A percentile compares a stretch with the other conserved stretches of the same genome.
phyloP scores from a whole-genome alignment of 2,888 invertebrate genomes.

The Agrotis puta region DNA sequence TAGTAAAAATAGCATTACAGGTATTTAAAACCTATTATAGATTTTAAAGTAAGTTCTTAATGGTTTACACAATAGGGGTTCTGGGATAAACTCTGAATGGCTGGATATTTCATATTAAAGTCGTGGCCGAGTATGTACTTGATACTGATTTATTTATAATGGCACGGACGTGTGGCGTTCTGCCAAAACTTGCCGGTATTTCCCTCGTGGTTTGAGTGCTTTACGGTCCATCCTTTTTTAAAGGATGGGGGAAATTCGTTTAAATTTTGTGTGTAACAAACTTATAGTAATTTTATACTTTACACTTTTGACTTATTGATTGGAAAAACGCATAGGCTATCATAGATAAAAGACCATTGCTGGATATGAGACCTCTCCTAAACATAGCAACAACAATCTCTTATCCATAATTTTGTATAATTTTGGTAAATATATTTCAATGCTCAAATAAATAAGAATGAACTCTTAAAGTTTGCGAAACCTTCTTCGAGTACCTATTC shows the following conservation, averaged over 20 bases:
- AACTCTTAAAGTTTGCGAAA: not conserved
- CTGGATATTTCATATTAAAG: constrained; percentile 29
- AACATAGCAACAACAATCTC: not conserved
- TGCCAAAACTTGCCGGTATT: constrained; percentile 46
- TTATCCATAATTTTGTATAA: too few species aligned
- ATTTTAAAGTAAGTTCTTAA: not conserved
- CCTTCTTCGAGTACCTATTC: not conserved
- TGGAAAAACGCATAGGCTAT: not conserved
- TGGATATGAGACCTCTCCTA: not conserved
- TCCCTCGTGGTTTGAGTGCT: constrained; percentile 21
- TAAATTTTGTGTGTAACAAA: too few species aligned
- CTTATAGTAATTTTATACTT: not conserved
- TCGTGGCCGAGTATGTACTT: constrained; percentile 23
- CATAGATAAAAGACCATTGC: not conserved
- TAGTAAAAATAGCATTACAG: not conserved
- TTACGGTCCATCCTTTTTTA: constrained; percentile 21
- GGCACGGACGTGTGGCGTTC: constrained; percentile 46
- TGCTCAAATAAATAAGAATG: not conserved
- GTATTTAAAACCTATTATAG: not conserved
- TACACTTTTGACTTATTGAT: not conserved
- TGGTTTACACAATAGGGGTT: constrained; percentile 28
- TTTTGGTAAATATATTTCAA: not conserved
- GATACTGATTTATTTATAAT: constrained; percentile 48
- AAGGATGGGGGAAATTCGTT: not conserved
- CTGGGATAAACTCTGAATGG: constrained; percentile 10